A percentile compares a stretch with the other conserved stretches of the same genome.
These are phyloP conservation scores for Aptenodytes forsteri DNA, from an alignment of 2,113 vertebrate species.

Conservation along the genomic window DNA sequence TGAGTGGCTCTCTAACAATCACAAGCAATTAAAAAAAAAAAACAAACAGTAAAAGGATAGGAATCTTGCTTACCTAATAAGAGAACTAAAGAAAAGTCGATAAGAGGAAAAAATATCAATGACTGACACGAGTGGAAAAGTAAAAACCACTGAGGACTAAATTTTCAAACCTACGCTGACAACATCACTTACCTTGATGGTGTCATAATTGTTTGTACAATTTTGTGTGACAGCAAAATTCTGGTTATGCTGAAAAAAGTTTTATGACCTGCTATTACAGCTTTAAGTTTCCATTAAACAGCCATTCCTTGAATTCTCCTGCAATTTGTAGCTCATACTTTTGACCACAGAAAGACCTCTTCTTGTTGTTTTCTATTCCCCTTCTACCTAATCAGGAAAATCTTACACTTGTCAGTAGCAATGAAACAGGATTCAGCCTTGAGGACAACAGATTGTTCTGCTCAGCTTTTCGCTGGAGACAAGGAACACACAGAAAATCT, in stretches of 20 bases:
- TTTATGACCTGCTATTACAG: background rate
- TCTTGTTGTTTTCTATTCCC: background rate
- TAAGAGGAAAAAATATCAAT: background rate
- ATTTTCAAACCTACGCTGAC: background rate
- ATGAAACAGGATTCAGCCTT: background rate
- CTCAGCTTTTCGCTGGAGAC: background rate
- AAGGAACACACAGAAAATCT: background rate
- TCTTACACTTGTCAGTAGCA: background rate
- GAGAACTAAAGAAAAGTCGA: background rate
- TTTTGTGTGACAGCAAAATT: slow-evolving; percentile 4
- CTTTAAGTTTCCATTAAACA: background rate
- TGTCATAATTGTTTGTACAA: background rate
- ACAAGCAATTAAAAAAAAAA: background rate
- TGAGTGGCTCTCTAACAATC: background rate
- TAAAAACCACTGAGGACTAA: background rate
- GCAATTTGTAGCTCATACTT: background rate
- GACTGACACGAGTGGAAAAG: background rate
- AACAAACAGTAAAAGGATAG: background rate
- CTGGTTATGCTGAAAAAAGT: background rate
- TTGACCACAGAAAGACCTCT: background rate
- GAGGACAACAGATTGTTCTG: background rate
- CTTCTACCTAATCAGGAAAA: background rate
- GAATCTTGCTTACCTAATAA: background rate
- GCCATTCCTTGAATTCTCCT: background rate
- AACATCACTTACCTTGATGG: background rate